These are phyloP conservation scores for Phasia obesa DNA, from an alignment of 2,888 invertebrate genomes.

Conservation along the genomic window DNA sequence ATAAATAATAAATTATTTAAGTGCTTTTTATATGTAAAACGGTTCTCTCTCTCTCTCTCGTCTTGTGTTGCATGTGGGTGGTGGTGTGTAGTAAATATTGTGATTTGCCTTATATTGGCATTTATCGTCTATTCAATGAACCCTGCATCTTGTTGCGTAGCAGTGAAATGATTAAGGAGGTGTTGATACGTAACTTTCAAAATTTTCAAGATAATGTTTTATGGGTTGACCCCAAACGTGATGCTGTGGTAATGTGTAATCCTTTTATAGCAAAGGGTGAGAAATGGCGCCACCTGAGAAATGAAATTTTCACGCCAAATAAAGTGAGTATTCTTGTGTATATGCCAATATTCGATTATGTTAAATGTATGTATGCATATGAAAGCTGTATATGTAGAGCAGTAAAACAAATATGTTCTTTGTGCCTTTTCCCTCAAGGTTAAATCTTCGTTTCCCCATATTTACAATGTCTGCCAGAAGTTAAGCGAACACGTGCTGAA, in stretches of 20 bases:
- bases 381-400: neutral
- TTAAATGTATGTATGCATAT: neutral
- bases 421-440: constrained; percentile 64
- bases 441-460: constrained; percentile 74
- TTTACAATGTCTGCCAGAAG: constrained; percentile 72
- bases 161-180: constrained; percentile 74
- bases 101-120: constrained; percentile 73
- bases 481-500: constrained; percentile 70
- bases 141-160: constrained; percentile 76
- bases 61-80: too few species aligned
- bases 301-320: constrained; percentile 77
- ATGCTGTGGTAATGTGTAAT: constrained; percentile 74
- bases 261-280: constrained; percentile 76
- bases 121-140: constrained; percentile 77
- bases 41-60: neutral
- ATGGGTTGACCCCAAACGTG: constrained; percentile 73
- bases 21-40: neutral
- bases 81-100: constrained; percentile 71
- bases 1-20: constrained; percentile 9
- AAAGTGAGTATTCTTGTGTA: constrained; percentile 68
- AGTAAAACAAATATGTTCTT: neutral
- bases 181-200: constrained; percentile 75
- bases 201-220: constrained; percentile 76
- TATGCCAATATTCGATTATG: neutral
- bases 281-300: constrained; percentile 75